Evolutionary conservation across 2,888 invertebrate species (phyloP).

Genomic region (Calliopum simillimum): DNA sequence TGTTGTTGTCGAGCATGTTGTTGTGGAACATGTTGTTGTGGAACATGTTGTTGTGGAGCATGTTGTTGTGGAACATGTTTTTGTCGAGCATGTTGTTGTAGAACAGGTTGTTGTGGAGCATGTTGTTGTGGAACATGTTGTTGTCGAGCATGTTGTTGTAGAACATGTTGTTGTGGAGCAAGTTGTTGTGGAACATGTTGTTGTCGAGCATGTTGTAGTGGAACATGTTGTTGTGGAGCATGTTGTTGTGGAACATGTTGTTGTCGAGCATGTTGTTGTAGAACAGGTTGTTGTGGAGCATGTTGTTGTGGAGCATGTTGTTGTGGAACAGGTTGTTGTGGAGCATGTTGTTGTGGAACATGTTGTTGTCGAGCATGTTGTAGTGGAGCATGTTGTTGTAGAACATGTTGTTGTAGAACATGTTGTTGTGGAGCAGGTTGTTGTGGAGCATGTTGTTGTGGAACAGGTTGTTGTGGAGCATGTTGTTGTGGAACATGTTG

Average conservation of each 20-base stretch:
- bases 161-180: slow-evolving; percentile 1
- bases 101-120: slow-evolving; percentile 5
- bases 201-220: background rate
- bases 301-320: slow-evolving; percentile 10
- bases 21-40: background rate
- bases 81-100: background rate
- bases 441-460: slow-evolving; percentile 3
- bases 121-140: slow-evolving; percentile 1
- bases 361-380: background rate
- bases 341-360: background rate
- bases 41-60: slow-evolving; percentile 1
- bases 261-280: slow-evolving; percentile 4
- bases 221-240: slow-evolving; percentile 8
- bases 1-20: background rate
- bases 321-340: slow-evolving; percentile 1
- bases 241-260: background rate
- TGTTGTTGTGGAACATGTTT: background rate
- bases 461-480: slow-evolving; percentile 7
- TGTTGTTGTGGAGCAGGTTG: slow-evolving; percentile 3
- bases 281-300: background rate
- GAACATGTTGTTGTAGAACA: background rate
- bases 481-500: background rate
- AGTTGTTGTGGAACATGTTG: background rate
- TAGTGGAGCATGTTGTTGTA: background rate
- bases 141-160: background rate